Percentiles rank a stretch among this genome's conserved stretches.
Evolutionary conservation across 2,888 invertebrate genomes (phyloP).

Genomic region (Cephus rjabovi): DNA sequence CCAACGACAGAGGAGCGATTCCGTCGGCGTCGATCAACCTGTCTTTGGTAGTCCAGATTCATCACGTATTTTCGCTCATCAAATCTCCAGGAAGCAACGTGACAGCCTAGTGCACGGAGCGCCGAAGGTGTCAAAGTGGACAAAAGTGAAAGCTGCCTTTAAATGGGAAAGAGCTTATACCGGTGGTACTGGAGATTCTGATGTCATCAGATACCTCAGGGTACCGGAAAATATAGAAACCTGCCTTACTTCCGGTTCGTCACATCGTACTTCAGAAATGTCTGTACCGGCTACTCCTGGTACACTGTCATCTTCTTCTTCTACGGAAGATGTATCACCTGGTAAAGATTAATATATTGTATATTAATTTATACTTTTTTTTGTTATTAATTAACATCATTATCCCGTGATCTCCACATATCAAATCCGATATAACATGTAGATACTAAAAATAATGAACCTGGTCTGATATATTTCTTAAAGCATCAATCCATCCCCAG

Average conservation of each 20-base stretch:
- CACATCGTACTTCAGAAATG: slow-evolving; percentile 64
- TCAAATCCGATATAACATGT: not conserved
- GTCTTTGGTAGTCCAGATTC: slow-evolving; percentile 11
- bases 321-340: slow-evolving; percentile 75
- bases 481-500: not conserved
- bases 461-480: not conserved
- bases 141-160: slow-evolving; percentile 88
- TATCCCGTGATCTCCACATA: no score
- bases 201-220: slow-evolving; percentile 58
- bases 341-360: slow-evolving; percentile 42
- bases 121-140: slow-evolving; percentile 86
- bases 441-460: not conserved
- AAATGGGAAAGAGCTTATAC: slow-evolving; percentile 84
- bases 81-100: not conserved
- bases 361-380: not conserved
- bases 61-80: not conserved
- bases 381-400: not conserved
- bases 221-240: slow-evolving; percentile 67
- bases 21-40: slow-evolving; percentile 74
- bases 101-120: slow-evolving; percentile 36
- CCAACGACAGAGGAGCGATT: slow-evolving; percentile 75
- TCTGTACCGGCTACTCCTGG: slow-evolving; percentile 73
- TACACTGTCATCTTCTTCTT: slow-evolving; percentile 79
- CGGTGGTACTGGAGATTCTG: slow-evolving; percentile 60
- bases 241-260: slow-evolving; percentile 27